Percentiles rank a stretch among this genome's conserved stretches.
Conservation (phyloP, 2,113 vertebrate species). For the Ictalurus furcatus region DNA sequence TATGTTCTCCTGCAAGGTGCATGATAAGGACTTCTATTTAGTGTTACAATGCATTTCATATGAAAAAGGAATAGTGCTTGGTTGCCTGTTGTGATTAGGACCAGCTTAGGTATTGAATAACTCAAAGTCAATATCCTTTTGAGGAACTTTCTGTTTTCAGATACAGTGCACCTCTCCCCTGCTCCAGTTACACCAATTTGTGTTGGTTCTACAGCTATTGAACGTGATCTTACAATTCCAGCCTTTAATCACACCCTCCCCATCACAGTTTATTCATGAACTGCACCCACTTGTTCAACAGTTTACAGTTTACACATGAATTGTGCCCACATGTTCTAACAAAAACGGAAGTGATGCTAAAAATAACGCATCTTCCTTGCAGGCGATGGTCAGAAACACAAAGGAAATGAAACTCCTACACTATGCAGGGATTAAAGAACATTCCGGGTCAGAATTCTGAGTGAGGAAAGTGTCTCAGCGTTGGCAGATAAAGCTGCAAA, state of each 20-base stretch:
- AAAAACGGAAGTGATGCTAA: not conserved
- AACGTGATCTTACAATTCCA: not conserved
- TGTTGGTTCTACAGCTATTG: not conserved
- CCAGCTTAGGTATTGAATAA: not conserved
- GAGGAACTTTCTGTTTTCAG: not conserved
- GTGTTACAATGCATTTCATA: not conserved
- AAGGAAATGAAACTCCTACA: conserved; percentile 25
- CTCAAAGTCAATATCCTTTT: not conserved
- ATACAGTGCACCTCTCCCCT: not conserved
- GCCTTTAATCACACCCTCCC: not conserved
- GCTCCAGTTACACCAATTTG: not conserved
- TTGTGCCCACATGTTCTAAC: not conserved
- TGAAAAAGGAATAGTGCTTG: conserved; percentile 9
- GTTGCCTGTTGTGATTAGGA: conserved; percentile 37
- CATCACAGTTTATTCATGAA: conserved; percentile 14
- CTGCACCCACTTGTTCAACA: not conserved
- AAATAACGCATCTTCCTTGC: conserved; percentile 15
- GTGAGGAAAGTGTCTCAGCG: conserved; percentile 31
- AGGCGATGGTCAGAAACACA: not conserved
- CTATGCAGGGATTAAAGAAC: not conserved
- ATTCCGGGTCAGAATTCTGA: not conserved
- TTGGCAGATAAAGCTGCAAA: conserved; percentile 59
- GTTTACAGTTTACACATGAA: conserved; percentile 11
- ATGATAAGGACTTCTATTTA: conserved; percentile 34
- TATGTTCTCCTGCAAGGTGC: conserved; percentile 32